A percentile compares a stretch with the other conserved stretches of the same genome.
Evolutionary conservation across 1,140 invertebrate species (phyloP).

Genomic region (Zaprionus kolodkinae): DNA sequence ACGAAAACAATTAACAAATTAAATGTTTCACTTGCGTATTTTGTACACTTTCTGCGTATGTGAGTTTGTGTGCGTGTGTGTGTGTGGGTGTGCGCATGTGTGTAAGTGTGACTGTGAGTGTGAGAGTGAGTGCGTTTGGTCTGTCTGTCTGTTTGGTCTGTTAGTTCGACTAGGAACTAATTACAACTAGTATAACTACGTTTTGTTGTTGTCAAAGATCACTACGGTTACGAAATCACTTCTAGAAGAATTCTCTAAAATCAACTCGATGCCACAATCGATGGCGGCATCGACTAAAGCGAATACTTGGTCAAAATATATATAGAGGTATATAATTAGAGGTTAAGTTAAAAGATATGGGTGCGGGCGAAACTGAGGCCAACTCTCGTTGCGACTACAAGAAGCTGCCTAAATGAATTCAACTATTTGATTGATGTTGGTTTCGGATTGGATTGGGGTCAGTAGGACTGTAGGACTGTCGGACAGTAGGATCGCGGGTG

Average conservation of each 20-base stretch:
- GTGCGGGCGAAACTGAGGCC: not conserved
- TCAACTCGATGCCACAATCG: conserved; percentile 62
- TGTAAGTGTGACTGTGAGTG: not conserved
- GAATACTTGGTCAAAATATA: conserved; percentile 60
- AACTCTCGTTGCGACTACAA: not conserved
- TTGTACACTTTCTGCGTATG: conserved; percentile 25
- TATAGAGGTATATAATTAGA: conserved; percentile 15
- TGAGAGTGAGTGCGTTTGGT: conserved; percentile 9
- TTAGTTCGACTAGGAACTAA: conserved; percentile 76
- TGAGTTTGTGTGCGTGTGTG: not conserved
- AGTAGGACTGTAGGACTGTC: not conserved
- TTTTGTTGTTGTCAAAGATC: conserved; percentile 58
- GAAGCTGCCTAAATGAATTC: conserved; percentile 13
- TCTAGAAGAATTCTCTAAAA: conserved; percentile 75
- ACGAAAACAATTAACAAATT: conserved; percentile 56
- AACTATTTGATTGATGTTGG: conserved; percentile 14
- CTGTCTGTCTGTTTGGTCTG: conserved; percentile 32
- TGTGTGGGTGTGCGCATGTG: not conserved
- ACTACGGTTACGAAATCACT: conserved; percentile 78
- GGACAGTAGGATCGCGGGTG: not conserved
- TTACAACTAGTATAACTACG: conserved; percentile 70
- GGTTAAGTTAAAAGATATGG: not conserved
- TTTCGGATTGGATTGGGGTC: not conserved
- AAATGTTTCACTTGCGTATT: conserved; percentile 22
- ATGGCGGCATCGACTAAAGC: conserved; percentile 68